Percentiles rank a stretch among this genome's conserved stretches.
Evolutionary conservation across 2,113 vertebrate genomes (phyloP).

Genomic region (Tyrannus savana): DNA sequence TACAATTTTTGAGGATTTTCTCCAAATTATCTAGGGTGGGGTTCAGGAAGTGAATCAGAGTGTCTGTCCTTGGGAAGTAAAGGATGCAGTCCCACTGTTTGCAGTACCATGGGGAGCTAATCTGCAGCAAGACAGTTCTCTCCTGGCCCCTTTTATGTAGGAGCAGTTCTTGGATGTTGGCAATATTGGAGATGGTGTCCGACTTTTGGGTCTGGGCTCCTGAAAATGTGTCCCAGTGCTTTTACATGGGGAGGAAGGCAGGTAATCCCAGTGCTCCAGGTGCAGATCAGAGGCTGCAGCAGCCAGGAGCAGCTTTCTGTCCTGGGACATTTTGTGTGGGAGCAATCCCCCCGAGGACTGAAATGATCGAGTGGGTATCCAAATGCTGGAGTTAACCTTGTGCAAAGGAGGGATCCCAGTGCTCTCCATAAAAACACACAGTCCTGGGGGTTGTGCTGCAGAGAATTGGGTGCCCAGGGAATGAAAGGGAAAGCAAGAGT

Average conservation of each 20-base stretch:
- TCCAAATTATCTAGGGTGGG: not conserved
- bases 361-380: rapidly evolving
- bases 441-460: not conserved
- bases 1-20: not conserved
- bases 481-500: not conserved
- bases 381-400: not conserved
- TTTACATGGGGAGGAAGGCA: not conserved
- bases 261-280: rapidly evolving
- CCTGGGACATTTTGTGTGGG: not conserved
- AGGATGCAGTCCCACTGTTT: not conserved
- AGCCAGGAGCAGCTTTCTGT: not conserved
- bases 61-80: not conserved
- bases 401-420: not conserved
- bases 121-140: not conserved
- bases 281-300: not conserved
- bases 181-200: not conserved
- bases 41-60: not conserved
- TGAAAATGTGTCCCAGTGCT: not conserved
- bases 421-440: not conserved
- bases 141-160: not conserved
- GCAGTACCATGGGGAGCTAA: not conserved
- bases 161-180: not conserved
- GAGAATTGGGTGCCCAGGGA: not conserved
- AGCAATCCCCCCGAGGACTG: not conserved
- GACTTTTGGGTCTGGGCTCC: not conserved